Base-by-base conservation (phyloP, 2,113 vertebrate species). In the Corvus moneduloides region DNA sequence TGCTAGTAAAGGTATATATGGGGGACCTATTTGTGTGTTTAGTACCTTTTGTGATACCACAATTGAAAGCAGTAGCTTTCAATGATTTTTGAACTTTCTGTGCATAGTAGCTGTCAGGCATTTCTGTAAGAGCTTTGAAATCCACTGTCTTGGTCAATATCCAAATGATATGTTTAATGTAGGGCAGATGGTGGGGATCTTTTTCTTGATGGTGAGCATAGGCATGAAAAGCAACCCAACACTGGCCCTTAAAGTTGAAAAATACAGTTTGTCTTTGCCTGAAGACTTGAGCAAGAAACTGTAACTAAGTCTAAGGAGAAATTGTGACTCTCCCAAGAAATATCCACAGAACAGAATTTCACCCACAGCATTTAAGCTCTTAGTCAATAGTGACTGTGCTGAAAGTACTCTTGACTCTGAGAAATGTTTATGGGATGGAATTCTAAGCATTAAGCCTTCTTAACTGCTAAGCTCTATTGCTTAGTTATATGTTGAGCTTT, bases 401-500 rank as follows among this genome's bases (percentile, higher is more conserved):
- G 76, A 81, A 95, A 94, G 79, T 68, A 48, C 39, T 55, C 4
- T 67, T 94, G 72, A 67, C 63, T 94, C 58, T 63, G 63, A 75
- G 44, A 91, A 69, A 59, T 35, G 35, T 81, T 93, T 77, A 55
- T 91, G 76, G 76, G 92, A 92, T 95, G 83, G 85, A 86, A 20
- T 39, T 82, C 82, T 91, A 41, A 77, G 72, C 82, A 56, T 90
- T 91, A 93, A 95, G 23, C 28, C 66, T 90, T 71, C 90, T 94
- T 93, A 91, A 51, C 22, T 56, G 44, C 80, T 89, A 78, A 96
- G 76, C 79, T 64, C 16, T 52, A 4, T 63, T 88, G 37, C 85
- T 88, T 72, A 82, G 56, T 78, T 84, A 18, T 68, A 37, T 73
- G 71, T 59, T 0, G 0, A 22, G 10, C 22, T 79, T 90, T 96